Base-by-base conservation (phyloP, 2,888 invertebrate species). In the Agrotis ipsilon region DNA sequence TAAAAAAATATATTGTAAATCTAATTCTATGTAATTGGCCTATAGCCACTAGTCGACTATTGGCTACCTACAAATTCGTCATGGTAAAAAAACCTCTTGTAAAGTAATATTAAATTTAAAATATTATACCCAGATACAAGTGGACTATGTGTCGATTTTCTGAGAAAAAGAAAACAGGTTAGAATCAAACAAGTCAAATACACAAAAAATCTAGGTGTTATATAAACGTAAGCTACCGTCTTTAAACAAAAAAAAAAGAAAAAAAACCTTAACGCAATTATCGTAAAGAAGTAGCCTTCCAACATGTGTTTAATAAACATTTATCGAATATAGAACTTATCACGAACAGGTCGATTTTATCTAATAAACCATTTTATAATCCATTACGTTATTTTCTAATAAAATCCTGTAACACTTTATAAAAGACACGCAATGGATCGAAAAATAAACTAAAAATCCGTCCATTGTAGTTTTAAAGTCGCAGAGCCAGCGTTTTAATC, bases 401-500 rank as follows among this genome's bases (percentile, higher is more conserved):
- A 27, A 57, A 52, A 52, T 27, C 24, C 19, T 54, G 14, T 7
- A 16, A 52, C 9, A 11, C 18, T 49, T 16, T 18, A 51, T 18
- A 19, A 21, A 70, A 82, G 68, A 43, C 49, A 59, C 32, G 61
- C 62, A 79, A 79, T 75, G 49, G 39, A 63, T 51, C 18, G n/a
- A 18, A 62, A 57, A 74, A 19, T 1, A 19, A 65, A 45, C 21
- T 54, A 3, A 45, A 73, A 49, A n/a, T 52, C 63, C 16, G 21
- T 66, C 57, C 24, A 32, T 76, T 52, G 57, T 52, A 45, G 24
- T 76, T 69, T 60, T 58, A 45, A n/a, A 61, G 81, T 60, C 54
- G 16, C 14, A 70, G 62, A 81, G 69, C 39, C n/a, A 51, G 66
- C 27, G 19, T 49, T 54, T n/a, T 70, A 66, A 88, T 84, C 75